Conservation (phyloP, 2,797 vertebrate species). For the Hippoglossus hippoglossus region DNA sequence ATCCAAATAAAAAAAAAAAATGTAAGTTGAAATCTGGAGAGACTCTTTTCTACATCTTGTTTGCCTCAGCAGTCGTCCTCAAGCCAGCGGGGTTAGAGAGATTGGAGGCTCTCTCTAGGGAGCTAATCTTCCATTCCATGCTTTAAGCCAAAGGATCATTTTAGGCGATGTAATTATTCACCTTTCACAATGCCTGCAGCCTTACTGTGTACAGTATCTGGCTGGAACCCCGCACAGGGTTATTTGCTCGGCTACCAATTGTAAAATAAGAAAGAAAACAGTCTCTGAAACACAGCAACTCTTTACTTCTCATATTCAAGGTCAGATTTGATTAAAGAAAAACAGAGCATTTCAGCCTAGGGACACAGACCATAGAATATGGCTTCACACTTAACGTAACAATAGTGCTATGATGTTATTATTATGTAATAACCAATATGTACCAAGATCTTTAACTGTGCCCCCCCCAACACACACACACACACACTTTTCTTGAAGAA, state of each 20-base stretch:
- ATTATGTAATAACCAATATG: no score
- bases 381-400: background rate
- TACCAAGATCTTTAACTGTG: background rate
- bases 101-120: slow-evolving; percentile 52
- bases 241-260: slow-evolving; percentile 64
- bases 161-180: slow-evolving; percentile 68
- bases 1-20: slow-evolving; percentile 5
- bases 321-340: slow-evolving; percentile 62
- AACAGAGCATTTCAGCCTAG: slow-evolving; percentile 31
- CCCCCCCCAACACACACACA: no score
- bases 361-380: slow-evolving; percentile 24
- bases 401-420: no score
- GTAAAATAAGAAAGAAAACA: slow-evolving; percentile 59
- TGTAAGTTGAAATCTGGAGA: slow-evolving; percentile 11
- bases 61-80: slow-evolving; percentile 35
- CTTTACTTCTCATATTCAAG: slow-evolving; percentile 61
- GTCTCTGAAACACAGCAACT: slow-evolving; percentile 53
- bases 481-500: background rate
- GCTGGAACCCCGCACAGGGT: slow-evolving; percentile 33
- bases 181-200: slow-evolving; percentile 67
- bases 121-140: slow-evolving; percentile 62
- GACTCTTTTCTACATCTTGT: slow-evolving; percentile 45
- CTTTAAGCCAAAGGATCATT: slow-evolving; percentile 68
- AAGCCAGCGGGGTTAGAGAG: slow-evolving; percentile 45
- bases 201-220: slow-evolving; percentile 52